Evolutionary conservation across 2,888 invertebrate species (phyloP), one percentile per base, ranked within the genome.

Genomic region (Megaustenia siamemsis): DNA sequence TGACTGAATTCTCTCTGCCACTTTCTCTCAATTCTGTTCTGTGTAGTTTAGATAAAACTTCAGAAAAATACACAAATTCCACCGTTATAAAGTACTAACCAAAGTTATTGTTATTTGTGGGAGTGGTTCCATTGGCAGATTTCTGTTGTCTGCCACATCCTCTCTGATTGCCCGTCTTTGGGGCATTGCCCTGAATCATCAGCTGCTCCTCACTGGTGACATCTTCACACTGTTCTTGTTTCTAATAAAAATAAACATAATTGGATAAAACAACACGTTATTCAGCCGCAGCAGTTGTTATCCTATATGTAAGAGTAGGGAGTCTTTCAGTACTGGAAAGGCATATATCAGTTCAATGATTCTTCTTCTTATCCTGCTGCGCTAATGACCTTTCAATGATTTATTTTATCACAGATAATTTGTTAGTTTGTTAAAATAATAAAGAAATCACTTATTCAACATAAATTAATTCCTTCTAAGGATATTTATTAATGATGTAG

Each of bases 121-220:
- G 90, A 49, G 93, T 91, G 77, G 92, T 85, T 4, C 93, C 93
- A 81, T 71, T 69, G n/a, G 78, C 3, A 40, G 63, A 56, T 40
- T 12, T 66, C 21, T 45, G 53, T 8, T 24, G 18, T 60, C 28
- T 38, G 45, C 38, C 6, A 24, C 38, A 18, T 45, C 53, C 66
- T 38, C 45, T 53, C 10, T 77, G n/a, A 45, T 38, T 71, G 24
- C 63, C 56, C 2, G 56, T 43, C 60, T 83, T 83, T 32, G 78
- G 69, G 40, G 63, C 79, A 49, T 73, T 81, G 56, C 86, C 86
- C 84, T 86, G 86, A 18, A 86, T 84, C 56, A 84, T 69, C 38
- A 86, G 69, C 0, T 82, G 79, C 53, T 87, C 56, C 66, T 71
- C 75, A 53, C 75, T 84, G 60, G 84, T 78, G 28, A 84, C 85